Percentiles rank a stretch among this genome's conserved stretches.
phyloP scores from a whole-genome alignment of 2,888 invertebrate species.

The Patella pellucida region DNA sequence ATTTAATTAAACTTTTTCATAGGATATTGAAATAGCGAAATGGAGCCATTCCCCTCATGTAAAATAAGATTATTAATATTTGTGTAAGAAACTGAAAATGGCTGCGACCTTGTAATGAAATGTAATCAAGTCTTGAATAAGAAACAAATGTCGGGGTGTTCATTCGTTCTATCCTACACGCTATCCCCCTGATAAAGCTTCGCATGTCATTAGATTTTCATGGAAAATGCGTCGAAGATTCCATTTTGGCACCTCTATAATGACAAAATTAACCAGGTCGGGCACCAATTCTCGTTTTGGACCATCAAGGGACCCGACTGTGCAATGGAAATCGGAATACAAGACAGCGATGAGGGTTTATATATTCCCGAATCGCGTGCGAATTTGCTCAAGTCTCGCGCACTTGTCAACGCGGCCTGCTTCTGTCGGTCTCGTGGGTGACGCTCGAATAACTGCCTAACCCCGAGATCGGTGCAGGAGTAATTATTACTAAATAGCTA shows the following conservation, averaged over 20 bases:
- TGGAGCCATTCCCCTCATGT: too few species aligned
- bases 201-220: conserved; percentile 43
- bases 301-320: conserved; percentile 17
- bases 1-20: too few species aligned
- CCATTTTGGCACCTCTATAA: conserved; percentile 55
- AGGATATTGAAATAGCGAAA: too few species aligned
- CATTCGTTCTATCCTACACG: not conserved
- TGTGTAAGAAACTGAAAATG: too few species aligned
- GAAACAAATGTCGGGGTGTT: too few species aligned
- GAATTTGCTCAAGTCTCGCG: conserved; percentile 32
- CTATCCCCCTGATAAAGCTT: not conserved
- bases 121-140: too few species aligned
- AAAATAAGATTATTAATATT: too few species aligned
- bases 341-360: conserved; percentile 19
- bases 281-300: conserved; percentile 25
- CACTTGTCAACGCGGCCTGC: conserved; percentile 31
- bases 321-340: conserved; percentile 5
- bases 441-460: conserved; percentile 19
- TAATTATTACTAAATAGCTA: conserved; percentile 28
- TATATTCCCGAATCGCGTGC: conserved; percentile 29
- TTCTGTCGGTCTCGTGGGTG: conserved; percentile 35
- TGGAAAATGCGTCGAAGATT: conserved; percentile 47
- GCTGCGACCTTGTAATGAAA: too few species aligned
- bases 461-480: conserved; percentile 22
- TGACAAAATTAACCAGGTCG: conserved; percentile 57